Percentiles rank a stretch among this genome's conserved stretches.
These are phyloP conservation scores for Alethe castanea DNA, from an alignment of 2,113 vertebrate genomes.

Conservation along the genomic window DNA sequence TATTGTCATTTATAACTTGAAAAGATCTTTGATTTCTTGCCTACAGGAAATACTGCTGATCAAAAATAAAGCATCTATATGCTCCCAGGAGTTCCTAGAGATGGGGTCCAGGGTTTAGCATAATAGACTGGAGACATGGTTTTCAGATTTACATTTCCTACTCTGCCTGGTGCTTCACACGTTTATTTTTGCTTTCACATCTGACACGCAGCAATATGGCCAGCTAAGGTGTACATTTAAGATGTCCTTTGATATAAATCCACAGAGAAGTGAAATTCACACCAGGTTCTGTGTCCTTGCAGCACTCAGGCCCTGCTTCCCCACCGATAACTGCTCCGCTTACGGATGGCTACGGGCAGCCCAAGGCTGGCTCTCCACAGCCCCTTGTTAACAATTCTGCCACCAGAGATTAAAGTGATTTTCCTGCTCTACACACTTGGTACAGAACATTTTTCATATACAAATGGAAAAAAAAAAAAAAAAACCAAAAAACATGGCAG, in stretches of 20 bases:
- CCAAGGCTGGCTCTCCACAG: background rate
- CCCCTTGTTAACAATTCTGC: conserved; percentile 6
- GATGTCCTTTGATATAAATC: conserved; percentile 58
- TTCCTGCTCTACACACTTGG: background rate
- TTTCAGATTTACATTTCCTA: conserved; percentile 58
- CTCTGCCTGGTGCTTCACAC: conserved; percentile 66
- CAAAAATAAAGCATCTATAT: background rate
- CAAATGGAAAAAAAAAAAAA: background rate
- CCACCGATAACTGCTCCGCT: conserved; percentile 40
- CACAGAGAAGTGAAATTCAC: conserved; percentile 68
- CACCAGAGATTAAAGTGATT: conserved; percentile 20
- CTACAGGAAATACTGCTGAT: conserved; percentile 26
- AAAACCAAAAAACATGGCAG: background rate
- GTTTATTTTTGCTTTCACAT: conserved; percentile 77
- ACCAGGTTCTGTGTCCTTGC: conserved; percentile 36
- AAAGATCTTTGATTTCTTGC: conserved; percentile 54
- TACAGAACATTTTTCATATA: background rate
- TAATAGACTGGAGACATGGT: background rate
- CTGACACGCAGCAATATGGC: conserved; percentile 71
- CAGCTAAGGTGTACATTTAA: conserved; percentile 63
- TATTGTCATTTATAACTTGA: conserved; percentile 21
- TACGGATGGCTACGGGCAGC: conserved; percentile 23
- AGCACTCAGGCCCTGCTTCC: conserved; percentile 5
- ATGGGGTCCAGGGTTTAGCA: background rate
- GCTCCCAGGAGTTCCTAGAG: background rate